Conservation (phyloP, 2,888 invertebrate genomes). For the Formica aserva region DNA sequence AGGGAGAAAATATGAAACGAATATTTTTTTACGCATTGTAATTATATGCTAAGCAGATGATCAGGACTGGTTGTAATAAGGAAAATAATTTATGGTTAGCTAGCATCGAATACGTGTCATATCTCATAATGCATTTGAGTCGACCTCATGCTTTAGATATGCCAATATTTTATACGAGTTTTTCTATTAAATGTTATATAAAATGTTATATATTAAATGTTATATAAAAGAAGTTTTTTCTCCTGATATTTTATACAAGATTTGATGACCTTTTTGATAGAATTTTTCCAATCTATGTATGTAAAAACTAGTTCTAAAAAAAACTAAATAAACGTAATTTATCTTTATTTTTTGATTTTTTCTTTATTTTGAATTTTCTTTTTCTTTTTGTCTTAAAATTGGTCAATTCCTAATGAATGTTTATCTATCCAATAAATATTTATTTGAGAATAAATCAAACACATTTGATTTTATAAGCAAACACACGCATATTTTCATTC, state of each 20-base stretch:
- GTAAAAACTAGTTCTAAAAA: background rate
- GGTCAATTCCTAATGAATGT: background rate
- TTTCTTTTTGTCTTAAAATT: background rate
- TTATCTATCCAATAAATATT: background rate
- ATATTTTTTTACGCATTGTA: background rate
- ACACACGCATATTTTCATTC: no score
- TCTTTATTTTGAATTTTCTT: background rate
- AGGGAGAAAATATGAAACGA: background rate
- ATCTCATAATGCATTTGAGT: background rate
- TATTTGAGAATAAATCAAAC: background rate
- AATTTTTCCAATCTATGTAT: background rate
- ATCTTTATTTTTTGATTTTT: background rate
- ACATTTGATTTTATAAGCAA: background rate
- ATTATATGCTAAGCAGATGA: background rate
- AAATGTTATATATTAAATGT: background rate
- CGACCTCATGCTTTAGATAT: background rate
- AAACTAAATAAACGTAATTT: background rate
- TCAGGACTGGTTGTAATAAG: background rate
- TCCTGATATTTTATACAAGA: background rate
- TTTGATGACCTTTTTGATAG: background rate
- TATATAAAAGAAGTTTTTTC: no score
- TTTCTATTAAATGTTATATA: background rate
- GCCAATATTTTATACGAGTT: no score
- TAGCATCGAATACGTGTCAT: background rate
- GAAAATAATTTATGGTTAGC: background rate